Percentiles rank a stretch among this genome's conserved stretches.
Evolutionary conservation across 2,888 invertebrate species (phyloP).

Genomic region (Eucera pruinosa): DNA sequence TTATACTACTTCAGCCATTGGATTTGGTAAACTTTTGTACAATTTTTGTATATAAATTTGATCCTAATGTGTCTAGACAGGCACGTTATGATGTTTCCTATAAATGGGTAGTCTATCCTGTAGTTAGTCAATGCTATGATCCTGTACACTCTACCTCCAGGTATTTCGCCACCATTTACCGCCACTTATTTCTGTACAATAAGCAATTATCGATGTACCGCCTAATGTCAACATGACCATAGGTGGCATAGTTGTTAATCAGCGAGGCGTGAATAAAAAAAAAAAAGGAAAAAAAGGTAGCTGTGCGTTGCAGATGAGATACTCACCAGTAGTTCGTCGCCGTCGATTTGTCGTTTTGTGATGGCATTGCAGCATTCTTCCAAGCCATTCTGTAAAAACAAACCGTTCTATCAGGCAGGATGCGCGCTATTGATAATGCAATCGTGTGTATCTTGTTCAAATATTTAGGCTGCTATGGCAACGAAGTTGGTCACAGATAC

Average conservation of each 20-base stretch:
- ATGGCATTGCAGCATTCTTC: constrained; percentile 79
- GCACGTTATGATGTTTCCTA: too few species aligned
- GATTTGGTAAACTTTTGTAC: too few species aligned
- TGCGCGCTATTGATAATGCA: constrained; percentile 29
- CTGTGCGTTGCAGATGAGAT: neutral
- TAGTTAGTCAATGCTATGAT: neutral
- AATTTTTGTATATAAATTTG: too few species aligned
- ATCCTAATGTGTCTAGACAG: too few species aligned
- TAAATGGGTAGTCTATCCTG: too few species aligned
- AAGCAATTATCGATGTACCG: neutral
- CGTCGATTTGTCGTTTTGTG: constrained; percentile 80
- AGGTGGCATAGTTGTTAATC: constrained; percentile 5
- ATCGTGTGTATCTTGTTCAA: neutral
- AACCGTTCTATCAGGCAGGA: constrained; percentile 27
- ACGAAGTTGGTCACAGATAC: neutral
- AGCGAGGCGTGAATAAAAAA: constrained; percentile 17
- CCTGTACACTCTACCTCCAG: neutral
- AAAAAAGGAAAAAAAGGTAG: neutral
- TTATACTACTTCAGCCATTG: too few species aligned
- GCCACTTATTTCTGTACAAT: too few species aligned
- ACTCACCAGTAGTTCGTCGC: constrained; percentile 81
- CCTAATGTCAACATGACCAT: constrained; percentile 1
- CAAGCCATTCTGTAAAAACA: constrained; percentile 78
- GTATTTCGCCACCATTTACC: neutral
- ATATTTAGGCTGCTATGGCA: neutral